Conservation (phyloP, 2,797 vertebrate species). For the Tinamus major region DNA sequence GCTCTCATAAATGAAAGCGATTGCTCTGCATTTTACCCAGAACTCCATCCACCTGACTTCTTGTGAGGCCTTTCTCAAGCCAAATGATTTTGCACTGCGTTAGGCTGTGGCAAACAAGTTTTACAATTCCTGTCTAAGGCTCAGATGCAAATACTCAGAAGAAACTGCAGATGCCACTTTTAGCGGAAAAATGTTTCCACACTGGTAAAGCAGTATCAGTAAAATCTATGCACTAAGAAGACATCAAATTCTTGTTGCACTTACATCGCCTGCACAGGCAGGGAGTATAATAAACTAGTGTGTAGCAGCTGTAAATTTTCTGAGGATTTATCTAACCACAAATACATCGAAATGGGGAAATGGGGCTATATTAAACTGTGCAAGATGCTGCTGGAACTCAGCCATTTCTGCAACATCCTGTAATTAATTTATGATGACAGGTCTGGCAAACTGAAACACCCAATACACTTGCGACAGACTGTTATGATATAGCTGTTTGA, state of each 20-base stretch:
- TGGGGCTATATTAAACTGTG: constrained; percentile 94
- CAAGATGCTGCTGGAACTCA: constrained; percentile 86
- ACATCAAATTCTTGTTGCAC: constrained; percentile 79
- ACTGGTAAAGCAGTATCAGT: constrained; percentile 74
- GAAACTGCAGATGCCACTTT: constrained; percentile 60
- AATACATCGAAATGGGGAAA: constrained; percentile 96
- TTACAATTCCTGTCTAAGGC: constrained; percentile 18
- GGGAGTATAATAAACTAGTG: constrained; percentile 90
- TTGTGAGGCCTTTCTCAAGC: background rate
- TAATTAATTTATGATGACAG: constrained; percentile 99
- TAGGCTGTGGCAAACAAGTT: background rate
- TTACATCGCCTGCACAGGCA: constrained; percentile 80
- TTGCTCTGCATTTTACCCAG: background rate
- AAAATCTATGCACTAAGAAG: constrained; percentile 81
- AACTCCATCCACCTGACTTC: background rate
- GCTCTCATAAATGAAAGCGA: background rate
- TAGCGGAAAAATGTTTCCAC: constrained; percentile 70
- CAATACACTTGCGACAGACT: constrained; percentile 95
- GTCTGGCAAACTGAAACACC: constrained; percentile 98
- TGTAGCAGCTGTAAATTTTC: constrained; percentile 91
- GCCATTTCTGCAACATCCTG: constrained; percentile 99
- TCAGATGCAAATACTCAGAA: constrained; percentile 20
- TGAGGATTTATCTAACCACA: constrained; percentile 96
- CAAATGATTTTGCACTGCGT: background rate
- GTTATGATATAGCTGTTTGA: constrained; percentile 77